Evolutionary conservation across 2,888 invertebrate species (phyloP).

Genomic region (Orthosia gothica): DNA sequence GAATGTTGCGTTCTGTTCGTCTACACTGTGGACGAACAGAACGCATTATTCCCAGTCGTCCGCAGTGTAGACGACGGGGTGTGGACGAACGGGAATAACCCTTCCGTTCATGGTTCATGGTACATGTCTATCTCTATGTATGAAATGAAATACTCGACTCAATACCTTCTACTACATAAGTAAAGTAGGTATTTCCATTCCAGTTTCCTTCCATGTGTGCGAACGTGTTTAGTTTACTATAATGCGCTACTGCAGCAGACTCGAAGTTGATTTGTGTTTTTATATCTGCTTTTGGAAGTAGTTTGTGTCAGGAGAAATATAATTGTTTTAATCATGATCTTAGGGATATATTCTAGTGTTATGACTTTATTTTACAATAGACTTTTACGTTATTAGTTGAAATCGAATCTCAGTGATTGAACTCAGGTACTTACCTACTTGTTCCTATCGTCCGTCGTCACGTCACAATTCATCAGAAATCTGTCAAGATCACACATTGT

Average conservation of each 20-base stretch:
- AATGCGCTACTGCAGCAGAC: constrained; percentile 49
- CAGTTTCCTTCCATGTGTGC: constrained; percentile 58
- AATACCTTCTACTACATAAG: neutral
- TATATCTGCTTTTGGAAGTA: constrained; percentile 40
- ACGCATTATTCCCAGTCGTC: too few species aligned
- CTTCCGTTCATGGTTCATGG: too few species aligned
- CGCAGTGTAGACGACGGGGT: too few species aligned
- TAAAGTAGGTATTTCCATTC: constrained; percentile 34
- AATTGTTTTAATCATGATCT: constrained; percentile 49
- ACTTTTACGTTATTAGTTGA: constrained; percentile 30
- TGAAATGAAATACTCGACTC: neutral
- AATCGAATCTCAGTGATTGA: constrained; percentile 58
- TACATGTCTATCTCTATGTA: neutral
- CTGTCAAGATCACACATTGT: constrained; percentile 75
- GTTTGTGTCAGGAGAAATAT: constrained; percentile 2
- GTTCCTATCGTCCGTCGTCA: constrained; percentile 63
- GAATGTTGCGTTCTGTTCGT: too few species aligned
- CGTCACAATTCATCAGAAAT: constrained; percentile 72
- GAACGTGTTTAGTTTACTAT: constrained; percentile 52
- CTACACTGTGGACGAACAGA: too few species aligned
- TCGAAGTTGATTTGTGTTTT: constrained; percentile 57
- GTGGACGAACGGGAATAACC: too few species aligned
- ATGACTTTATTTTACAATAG: constrained; percentile 30
- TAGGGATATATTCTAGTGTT: constrained; percentile 34
- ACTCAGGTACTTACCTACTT: constrained; percentile 44